Base-by-base conservation (phyloP, 2,888 invertebrate genomes). In the Lydus trimaculatus region DNA sequence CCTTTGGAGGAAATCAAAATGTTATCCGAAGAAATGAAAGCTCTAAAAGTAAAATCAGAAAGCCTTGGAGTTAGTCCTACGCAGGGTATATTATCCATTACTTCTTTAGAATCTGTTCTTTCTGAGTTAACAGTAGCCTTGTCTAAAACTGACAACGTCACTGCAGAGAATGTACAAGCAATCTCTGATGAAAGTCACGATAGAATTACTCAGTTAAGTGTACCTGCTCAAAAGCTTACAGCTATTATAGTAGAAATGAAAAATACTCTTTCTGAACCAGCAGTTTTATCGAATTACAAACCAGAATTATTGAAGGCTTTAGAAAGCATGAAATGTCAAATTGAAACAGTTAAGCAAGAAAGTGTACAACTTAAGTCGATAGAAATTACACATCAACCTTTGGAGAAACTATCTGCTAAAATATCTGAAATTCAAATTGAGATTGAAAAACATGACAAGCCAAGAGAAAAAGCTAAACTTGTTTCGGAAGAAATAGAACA, bases 161-260 rank as follows among this genome's bases (percentile, higher is more conserved):
- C 0, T 20, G 8, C 13, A 15, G 59, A 20, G n/a, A 3, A 1
- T 20, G 13, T 20, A 25, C 0, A 59, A 59, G 17, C 36, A 1
- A 33, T 33, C 13, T 15, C 39, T 7, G n/a, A 56, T n/a, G 58
- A 65, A 23, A 9, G 6, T 31, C 31, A 31, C 6, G 31, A 6
- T 6, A 31, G 64, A 15, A 63, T 76, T 31, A 65, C 70, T 31
- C 36, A 62, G 31, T 36, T 77, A 8, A 63, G 64, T 28, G 64
- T 71, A 56, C 77, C 78, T 7, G 61, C 80, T 28, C 66, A 75
- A 70, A 73, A 72, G 66, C 60, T 80, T 25, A 62, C 70, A 61
- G 72, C 70, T 28, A 31, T 75, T 5, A 67, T 77, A 43, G 72
- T 73, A 52, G 69, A 75, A 61, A 72, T 69, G 20, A 71, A 72